A percentile compares a stretch with the other conserved stretches of the same genome.
These are phyloP conservation scores for human (Homo sapiens) DNA, from an alignment of 2,113 vertebrate genomes.

Conservation along the genomic window DNA sequence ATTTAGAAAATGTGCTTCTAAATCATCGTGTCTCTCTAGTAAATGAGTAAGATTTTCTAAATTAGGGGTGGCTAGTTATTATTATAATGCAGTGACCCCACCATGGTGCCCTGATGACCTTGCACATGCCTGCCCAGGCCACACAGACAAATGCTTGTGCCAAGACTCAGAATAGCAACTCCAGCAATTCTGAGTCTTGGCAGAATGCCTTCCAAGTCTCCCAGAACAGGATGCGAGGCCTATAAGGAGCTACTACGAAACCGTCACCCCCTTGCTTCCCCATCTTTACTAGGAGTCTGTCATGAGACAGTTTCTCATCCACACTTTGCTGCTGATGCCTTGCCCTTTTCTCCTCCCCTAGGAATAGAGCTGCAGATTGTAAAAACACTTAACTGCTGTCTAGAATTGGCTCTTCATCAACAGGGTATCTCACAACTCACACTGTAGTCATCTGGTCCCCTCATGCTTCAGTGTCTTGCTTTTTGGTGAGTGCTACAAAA, in stretches of 20 bases:
- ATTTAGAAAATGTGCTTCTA: neutral
- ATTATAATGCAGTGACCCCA: neutral
- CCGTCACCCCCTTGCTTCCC: no score
- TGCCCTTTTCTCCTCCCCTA: neutral
- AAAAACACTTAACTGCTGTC: neutral
- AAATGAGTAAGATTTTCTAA: neutral
- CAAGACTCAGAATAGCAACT: neutral
- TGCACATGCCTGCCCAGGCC: neutral
- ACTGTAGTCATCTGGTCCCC: neutral
- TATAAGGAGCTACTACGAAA: accelerated
- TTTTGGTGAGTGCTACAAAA: neutral
- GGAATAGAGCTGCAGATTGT: neutral
- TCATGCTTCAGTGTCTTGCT: neutral
- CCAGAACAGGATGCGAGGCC: neutral
- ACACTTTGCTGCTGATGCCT: neutral
- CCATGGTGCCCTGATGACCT: neutral
- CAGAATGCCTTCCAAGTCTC: neutral
- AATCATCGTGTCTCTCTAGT: neutral
- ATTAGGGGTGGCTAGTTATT: neutral
- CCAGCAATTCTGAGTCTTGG: neutral
- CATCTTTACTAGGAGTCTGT: neutral
- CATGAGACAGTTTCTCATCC: neutral
- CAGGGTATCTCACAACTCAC: neutral
- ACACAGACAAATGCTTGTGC: neutral
- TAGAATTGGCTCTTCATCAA: neutral